A percentile compares a stretch with the other conserved stretches of the same genome.
Conservation (phyloP, 2,888 invertebrate genomes). For the Lithophane socia region DNA sequence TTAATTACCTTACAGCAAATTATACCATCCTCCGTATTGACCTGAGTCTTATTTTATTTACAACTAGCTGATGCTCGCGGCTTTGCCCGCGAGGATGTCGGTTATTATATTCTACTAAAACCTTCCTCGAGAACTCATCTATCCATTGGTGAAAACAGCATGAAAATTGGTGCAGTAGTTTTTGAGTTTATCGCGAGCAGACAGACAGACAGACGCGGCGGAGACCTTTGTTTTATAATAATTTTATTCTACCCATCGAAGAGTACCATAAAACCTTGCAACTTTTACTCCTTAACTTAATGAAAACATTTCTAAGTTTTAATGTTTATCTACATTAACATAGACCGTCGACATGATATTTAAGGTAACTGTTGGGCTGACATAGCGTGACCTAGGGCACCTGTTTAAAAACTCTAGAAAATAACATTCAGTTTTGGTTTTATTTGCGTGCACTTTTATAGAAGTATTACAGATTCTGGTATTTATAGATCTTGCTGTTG, state of each 20-base stretch:
- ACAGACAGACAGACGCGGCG: no score
- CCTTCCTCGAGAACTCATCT: no score
- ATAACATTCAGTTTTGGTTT: slow-evolving; percentile 36
- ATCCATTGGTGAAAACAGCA: no score
- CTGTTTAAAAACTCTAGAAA: slow-evolving; percentile 39
- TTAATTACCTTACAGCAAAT: slow-evolving; percentile 37
- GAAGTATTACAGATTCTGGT: slow-evolving; percentile 15
- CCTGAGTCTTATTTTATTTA: neutral
- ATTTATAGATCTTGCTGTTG: slow-evolving; percentile 20
- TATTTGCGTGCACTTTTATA: slow-evolving; percentile 49
- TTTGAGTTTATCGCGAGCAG: no score
- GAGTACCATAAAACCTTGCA: slow-evolving; percentile 1
- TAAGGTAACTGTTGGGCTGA: slow-evolving; percentile 32
- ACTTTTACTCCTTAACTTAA: slow-evolving; percentile 15
- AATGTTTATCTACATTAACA: slow-evolving; percentile 39
- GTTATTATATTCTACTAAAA: no score
- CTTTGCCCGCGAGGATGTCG: no score
- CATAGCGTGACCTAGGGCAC: slow-evolving; percentile 57
- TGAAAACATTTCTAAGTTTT: slow-evolving; percentile 51
- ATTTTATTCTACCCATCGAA: neutral
- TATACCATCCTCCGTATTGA: slow-evolving; percentile 15
- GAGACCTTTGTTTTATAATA: no score
- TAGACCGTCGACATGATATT: slow-evolving; percentile 40
- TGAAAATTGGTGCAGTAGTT: no score
- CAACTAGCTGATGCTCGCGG: no score